Evolutionary conservation across 2,113 vertebrate genomes (phyloP), one percentile per base, ranked within the genome.

Genomic region (Cynopterus brachyotis): DNA sequence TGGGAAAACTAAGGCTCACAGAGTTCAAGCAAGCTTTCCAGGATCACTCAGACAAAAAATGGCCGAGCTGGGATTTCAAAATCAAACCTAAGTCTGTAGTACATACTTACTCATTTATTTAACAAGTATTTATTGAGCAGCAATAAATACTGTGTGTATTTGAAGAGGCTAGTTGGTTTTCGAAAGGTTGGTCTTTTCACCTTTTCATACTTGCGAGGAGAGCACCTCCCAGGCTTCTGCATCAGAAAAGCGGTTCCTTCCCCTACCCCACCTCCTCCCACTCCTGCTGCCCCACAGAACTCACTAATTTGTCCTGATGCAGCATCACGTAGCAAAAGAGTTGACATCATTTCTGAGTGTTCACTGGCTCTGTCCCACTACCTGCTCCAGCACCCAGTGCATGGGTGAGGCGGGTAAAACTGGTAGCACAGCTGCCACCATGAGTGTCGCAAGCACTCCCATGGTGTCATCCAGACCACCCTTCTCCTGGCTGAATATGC

Each of bases 361-460:
- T 35, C n/a, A 10, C 45, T 70, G 13, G n/a, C 40, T 22, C 40
- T 37, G 9, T 4, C 17, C 24, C 30, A 17, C 20, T 53, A 67
- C 80, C 28, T 86, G 42, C 59, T 40, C 20, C 16, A 42, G 47
- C 3, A 64, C 45, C 53, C 26, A 32, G 78, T 28, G 28, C 10
- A 1, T 0, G 0, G 9, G 30, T 9, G 17, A 82, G 15, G 28
- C 19, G 32, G 45, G 26, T 13, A 9, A 22, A 13, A 28, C 13
- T 0, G 8, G 22, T 15, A 32, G 22, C 50, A 20, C 26, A 19
- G 4, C 47, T 26, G 13, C 55, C 32, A 55, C 30, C 0, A 3
- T 1, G 3, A 15, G 1, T 16, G 20, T 32, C 35, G 17, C 6
- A 9, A 55, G 47, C 50, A 20, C 5, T 83, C 35, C n/a, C 1